Percentiles rank a stretch among this genome's conserved stretches.
Evolutionary conservation across 2,113 vertebrate species (phyloP).

Genomic region (Grus americana): DNA sequence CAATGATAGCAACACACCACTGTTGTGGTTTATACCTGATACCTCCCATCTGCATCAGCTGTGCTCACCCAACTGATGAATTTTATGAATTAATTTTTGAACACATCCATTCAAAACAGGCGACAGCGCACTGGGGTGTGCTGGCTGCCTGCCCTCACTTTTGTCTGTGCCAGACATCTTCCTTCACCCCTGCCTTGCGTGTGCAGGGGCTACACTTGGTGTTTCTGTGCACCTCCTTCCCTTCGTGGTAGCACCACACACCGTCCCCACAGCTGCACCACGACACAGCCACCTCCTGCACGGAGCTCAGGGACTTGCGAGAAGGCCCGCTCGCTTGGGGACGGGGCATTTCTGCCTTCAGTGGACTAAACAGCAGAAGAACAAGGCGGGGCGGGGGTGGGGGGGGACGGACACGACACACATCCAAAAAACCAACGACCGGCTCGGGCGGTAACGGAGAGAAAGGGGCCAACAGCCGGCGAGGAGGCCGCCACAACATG

Average conservation of each 20-base stretch:
- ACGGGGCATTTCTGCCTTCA: background rate
- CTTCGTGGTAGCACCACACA: fast-evolving
- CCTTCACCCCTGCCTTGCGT: fast-evolving
- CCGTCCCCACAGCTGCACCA: fast-evolving
- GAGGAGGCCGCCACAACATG: background rate
- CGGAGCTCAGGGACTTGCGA: fast-evolving
- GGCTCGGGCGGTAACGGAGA: fast-evolving
- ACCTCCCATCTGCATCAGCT: slow-evolving; percentile 4
- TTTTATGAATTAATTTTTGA: slow-evolving; percentile 19
- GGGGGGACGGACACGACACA: too few relatives aligned
- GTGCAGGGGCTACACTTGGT: fast-evolving
- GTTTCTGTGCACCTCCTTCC: background rate
- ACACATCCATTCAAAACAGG: background rate
- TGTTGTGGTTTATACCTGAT: background rate
- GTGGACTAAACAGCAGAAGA: background rate
- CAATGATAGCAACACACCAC: fast-evolving
- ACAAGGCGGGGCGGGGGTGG: fast-evolving
- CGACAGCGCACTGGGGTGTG: fast-evolving
- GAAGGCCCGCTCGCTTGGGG: too few relatives aligned
- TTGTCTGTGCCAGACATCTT: background rate
- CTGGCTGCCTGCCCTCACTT: background rate
- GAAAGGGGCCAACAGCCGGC: fast-evolving
- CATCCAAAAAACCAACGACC: too few relatives aligned
- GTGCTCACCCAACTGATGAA: background rate
- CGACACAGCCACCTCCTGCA: fast-evolving